A percentile compares a stretch with the other conserved stretches of the same genome.
phyloP scores from a whole-genome alignment of 2,888 invertebrate species.

The Amphipyra tragopoginis region DNA sequence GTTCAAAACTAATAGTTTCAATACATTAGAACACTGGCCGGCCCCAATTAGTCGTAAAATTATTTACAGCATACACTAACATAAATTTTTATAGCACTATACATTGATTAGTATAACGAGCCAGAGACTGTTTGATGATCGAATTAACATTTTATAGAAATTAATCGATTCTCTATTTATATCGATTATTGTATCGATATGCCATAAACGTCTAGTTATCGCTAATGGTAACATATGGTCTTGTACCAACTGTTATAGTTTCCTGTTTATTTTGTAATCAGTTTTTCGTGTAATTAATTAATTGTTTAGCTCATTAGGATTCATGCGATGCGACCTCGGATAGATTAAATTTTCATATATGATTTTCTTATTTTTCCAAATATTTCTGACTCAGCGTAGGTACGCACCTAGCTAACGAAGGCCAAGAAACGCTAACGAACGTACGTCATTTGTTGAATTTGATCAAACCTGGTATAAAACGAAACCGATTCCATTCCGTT shows the following conservation, averaged over 20 bases:
- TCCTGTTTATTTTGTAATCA: constrained; percentile 80
- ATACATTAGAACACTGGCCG: constrained; percentile 68
- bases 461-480: too few relatives aligned
- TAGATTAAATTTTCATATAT: neutral
- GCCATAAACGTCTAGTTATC: constrained; percentile 85
- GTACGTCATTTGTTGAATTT: too few relatives aligned
- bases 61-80: constrained; percentile 77
- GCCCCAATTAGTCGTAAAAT: constrained; percentile 80
- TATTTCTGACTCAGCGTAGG: too few relatives aligned
- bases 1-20: constrained; percentile 76
- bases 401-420: too few relatives aligned
- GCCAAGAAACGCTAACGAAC: too few relatives aligned
- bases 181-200: constrained; percentile 78
- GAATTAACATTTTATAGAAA: constrained; percentile 87
- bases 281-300: constrained; percentile 63
- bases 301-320: constrained; percentile 58
- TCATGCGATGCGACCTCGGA: constrained; percentile 11
- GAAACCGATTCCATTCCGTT: too few relatives aligned
- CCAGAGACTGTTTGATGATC: constrained; percentile 84
- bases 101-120: constrained; percentile 87
- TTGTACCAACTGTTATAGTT: constrained; percentile 74
- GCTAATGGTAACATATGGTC: constrained; percentile 85
- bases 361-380: too few relatives aligned
- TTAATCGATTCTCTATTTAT: constrained; percentile 85
- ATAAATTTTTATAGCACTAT: constrained; percentile 83